These are phyloP conservation scores for Catagonus wagneri DNA, from an alignment of 2,113 vertebrate species.

Conservation along the genomic window DNA sequence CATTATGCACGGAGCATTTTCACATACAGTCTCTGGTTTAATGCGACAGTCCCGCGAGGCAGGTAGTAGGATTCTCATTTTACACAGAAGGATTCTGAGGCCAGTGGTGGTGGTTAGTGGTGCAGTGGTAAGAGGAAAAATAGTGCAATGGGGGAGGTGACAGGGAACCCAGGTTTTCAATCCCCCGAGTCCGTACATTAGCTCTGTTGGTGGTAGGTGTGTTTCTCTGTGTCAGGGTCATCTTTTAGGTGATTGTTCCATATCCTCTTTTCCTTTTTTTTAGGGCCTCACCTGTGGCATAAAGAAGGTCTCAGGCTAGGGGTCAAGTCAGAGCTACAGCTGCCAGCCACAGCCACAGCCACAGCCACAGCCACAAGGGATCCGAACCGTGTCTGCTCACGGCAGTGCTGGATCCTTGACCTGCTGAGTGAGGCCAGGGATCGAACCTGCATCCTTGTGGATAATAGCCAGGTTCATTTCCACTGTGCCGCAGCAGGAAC, in stretches of 20 bases:
- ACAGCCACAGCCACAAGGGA: too few species aligned
- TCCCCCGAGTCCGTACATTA: neutral
- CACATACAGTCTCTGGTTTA: neutral
- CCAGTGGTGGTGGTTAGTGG: neutral
- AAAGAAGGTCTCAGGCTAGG: too few species aligned
- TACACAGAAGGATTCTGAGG: neutral
- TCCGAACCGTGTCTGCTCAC: too few species aligned
- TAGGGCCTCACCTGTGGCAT: too few species aligned
- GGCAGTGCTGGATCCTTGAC: too few species aligned
- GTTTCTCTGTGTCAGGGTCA: neutral
- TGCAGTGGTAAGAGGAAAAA: neutral
- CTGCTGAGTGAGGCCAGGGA: too few species aligned
- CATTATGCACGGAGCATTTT: neutral
- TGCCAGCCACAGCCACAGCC: too few species aligned
- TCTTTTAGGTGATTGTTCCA: neutral
- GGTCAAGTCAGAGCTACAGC: too few species aligned
- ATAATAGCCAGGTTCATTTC: too few species aligned
- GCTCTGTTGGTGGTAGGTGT: neutral
- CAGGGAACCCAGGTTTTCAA: neutral
- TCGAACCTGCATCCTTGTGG: too few species aligned
- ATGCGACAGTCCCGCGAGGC: neutral
- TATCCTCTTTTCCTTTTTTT: neutral
- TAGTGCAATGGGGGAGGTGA: accelerated
- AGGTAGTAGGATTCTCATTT: neutral
- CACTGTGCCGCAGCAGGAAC: too few species aligned